These are phyloP conservation scores for Chaenogobius annularis DNA, from an alignment of 2,113 vertebrate species.

Conservation along the genomic window DNA sequence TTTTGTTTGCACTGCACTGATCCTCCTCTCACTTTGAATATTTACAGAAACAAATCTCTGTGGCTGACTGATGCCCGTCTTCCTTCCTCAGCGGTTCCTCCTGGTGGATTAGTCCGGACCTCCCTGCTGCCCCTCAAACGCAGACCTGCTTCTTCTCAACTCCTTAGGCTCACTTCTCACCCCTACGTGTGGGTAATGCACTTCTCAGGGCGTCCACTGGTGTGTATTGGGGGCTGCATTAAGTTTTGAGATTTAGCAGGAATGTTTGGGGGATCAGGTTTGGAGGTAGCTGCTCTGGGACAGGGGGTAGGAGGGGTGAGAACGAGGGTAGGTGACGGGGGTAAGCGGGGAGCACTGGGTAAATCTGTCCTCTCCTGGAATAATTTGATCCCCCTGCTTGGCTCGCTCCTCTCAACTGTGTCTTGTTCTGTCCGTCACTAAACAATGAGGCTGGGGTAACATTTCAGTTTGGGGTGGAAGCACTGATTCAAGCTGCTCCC, in stretches of 20 bases:
- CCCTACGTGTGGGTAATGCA: slow-evolving; percentile 4
- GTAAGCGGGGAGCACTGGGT: slow-evolving; percentile 39
- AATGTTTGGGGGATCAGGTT: slow-evolving; percentile 68
- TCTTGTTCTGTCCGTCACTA: slow-evolving; percentile 78
- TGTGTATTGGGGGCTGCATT: slow-evolving; percentile 24
- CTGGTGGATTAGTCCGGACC: slow-evolving; percentile 57
- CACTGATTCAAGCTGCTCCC: slow-evolving; percentile 78
- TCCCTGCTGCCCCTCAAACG: slow-evolving; percentile 55
- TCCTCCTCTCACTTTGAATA: not conserved
- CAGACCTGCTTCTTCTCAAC: slow-evolving; percentile 70
- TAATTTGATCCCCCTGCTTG: slow-evolving; percentile 74
- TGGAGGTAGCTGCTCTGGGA: slow-evolving; percentile 27
- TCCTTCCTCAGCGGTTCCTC: slow-evolving; percentile 26
- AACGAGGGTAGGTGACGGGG: slow-evolving; percentile 45
- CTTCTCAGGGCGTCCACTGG: slow-evolving; percentile 1
- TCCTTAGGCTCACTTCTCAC: slow-evolving; percentile 35
- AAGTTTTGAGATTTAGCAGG: slow-evolving; percentile 74
- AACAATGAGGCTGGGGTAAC: slow-evolving; percentile 86
- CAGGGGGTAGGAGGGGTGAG: slow-evolving; percentile 23
- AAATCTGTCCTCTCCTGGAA: slow-evolving; percentile 73
- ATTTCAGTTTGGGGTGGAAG: slow-evolving; percentile 84
- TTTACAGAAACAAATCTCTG: slow-evolving; percentile 13
- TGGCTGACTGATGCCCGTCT: slow-evolving; percentile 30
- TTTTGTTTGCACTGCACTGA: not conserved
- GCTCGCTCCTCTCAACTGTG: slow-evolving; percentile 74